These are phyloP conservation scores for Pantherophis alleghaniensis DNA, from an alignment of 2,797 vertebrate genomes.

Conservation along the genomic window DNA sequence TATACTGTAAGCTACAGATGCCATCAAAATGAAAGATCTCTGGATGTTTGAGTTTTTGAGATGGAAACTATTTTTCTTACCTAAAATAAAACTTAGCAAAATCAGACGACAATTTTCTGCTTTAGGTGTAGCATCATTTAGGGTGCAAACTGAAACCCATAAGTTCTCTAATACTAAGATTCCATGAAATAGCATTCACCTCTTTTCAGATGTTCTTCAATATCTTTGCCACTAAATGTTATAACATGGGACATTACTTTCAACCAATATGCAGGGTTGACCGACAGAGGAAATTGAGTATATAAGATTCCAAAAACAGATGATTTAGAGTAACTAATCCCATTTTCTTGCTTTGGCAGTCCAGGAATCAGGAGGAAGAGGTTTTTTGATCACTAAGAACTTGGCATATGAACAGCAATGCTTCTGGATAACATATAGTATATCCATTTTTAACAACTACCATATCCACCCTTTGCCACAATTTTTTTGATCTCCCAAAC, in stretches of 20 bases:
- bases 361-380: not conserved
- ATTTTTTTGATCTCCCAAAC: not conserved
- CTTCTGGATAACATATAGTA: not conserved
- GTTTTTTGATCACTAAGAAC: not conserved
- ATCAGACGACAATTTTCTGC: not conserved
- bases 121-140: not conserved
- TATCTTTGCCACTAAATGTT: not conserved
- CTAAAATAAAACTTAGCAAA: not conserved
- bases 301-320: not conserved
- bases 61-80: not conserved
- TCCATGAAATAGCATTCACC: not conserved
- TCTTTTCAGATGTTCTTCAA: not conserved
- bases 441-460: not conserved
- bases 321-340: not conserved
- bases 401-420: not conserved
- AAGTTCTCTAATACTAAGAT: not conserved
- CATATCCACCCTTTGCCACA: not conserved
- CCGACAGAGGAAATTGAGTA: not conserved
- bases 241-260: not conserved
- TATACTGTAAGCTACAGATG: conserved; percentile 9
- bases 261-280: not conserved
- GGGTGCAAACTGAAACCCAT: not conserved
- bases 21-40: conserved; percentile 26
- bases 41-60: conserved; percentile 24
- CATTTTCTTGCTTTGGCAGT: not conserved